phyloP scores from a whole-genome alignment of 1,140 invertebrate species.

The Sarcophaga peregrina region DNA sequence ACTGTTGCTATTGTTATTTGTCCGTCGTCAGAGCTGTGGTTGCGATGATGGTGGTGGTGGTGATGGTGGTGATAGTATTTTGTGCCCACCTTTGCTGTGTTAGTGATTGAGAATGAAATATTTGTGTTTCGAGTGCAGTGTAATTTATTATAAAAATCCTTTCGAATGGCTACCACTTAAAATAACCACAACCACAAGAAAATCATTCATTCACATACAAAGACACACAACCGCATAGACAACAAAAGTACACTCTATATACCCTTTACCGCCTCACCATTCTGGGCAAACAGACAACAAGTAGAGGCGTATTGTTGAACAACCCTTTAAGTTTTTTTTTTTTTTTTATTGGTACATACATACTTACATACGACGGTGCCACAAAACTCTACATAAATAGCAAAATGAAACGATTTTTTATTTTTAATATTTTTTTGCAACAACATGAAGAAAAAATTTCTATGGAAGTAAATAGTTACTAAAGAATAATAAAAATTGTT shows the following conservation, averaged over 20 bases:
- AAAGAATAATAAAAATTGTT: slow-evolving; percentile 1
- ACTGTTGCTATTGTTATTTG: not conserved
- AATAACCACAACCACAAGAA: slow-evolving; percentile 39
- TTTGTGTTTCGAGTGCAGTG: slow-evolving; percentile 44
- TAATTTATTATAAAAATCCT: slow-evolving; percentile 45
- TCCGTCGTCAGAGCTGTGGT: not conserved
- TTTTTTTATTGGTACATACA: not conserved
- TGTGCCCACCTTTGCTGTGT: not conserved
- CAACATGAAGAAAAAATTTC: not conserved
- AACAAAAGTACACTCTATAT: not conserved
- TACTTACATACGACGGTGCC: too few relatives aligned
- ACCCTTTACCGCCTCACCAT: not conserved
- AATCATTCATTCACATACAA: not conserved
- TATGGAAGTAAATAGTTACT: not conserved
- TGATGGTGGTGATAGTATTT: not conserved
- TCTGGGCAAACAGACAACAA: not conserved
- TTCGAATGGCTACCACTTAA: slow-evolving; percentile 35
- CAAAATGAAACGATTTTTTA: too few relatives aligned
- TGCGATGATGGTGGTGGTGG: not conserved
- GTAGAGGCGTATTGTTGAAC: not conserved
- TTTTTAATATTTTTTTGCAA: not conserved
- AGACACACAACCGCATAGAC: not conserved
- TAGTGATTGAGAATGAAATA: slow-evolving; percentile 45
- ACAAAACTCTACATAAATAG: too few relatives aligned
- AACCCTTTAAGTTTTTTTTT: not conserved